Conservation (phyloP, 2,113 vertebrate species). For the Urocynchramus pylzowi region DNA sequence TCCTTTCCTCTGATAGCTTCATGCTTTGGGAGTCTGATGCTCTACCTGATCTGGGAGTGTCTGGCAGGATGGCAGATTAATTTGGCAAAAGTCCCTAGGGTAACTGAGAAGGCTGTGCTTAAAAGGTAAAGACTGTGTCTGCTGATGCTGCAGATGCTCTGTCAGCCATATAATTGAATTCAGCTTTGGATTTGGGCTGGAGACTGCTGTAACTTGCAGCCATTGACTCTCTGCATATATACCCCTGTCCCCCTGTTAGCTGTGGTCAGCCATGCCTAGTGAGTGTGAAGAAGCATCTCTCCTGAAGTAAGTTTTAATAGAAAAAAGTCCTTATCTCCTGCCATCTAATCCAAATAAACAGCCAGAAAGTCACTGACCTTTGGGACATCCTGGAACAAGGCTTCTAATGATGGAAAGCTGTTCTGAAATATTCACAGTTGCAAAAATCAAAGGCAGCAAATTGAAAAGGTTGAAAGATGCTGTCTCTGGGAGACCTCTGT, state of each 20-base stretch:
- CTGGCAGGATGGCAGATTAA: not conserved
- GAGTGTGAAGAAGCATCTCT: not conserved
- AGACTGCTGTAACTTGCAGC: not conserved
- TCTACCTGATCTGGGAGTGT: constrained; percentile 35
- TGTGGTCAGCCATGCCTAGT: not conserved
- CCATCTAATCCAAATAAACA: constrained; percentile 14
- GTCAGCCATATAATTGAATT: constrained; percentile 6
- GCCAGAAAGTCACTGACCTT: not conserved
- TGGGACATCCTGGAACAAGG: not conserved
- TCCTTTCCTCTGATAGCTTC: constrained; percentile 22
- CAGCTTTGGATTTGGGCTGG: not conserved
- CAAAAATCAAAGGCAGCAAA: constrained; percentile 34
- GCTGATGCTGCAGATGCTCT: constrained; percentile 27
- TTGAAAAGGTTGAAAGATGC: not conserved
- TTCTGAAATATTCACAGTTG: not conserved
- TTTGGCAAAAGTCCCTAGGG: not conserved
- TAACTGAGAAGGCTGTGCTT: not conserved
- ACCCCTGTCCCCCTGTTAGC: not conserved
- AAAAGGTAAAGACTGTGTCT: not conserved
- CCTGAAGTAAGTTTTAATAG: not conserved
- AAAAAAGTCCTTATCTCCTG: not conserved
- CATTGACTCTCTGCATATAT: not conserved
- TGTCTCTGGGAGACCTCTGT: not conserved
- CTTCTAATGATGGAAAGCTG: constrained; percentile 8
- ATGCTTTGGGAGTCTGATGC: not conserved